Evolutionary conservation across 2,797 vertebrate species (phyloP), one percentile per base, ranked within the genome.

Genomic region (Philypnodon macrostomus): DNA sequence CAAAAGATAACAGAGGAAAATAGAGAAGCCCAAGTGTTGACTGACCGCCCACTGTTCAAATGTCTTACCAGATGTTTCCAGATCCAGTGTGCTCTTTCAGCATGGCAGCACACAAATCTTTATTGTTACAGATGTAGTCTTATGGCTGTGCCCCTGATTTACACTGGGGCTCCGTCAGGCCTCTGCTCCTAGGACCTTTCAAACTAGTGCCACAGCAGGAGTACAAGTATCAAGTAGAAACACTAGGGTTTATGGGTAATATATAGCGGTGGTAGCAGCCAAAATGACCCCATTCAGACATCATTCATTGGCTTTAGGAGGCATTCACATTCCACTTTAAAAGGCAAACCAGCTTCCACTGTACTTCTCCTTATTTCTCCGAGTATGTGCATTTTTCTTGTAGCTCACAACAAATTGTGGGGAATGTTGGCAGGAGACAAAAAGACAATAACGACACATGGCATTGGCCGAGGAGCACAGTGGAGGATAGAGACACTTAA

Each of bases 81-180:
- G 58, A 77, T 60, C 47, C 70, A 65, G 45, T 54, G 47, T 69
- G 63, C 59, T 81, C 54, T 40, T 64, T 37, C 33, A 67, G 59
- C 61, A 83, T 62, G 69, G 56, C 73, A 67, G 49, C 64, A 67
- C 70, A 73, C 77, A 82, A n/a, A 82, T 78, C 69, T 75, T 83
- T 85, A 85, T 87, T 85, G 68, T 84, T 83, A 86, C 84, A 86
- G 80, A 87, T 87, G 79, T 83, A 72, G 53, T 51, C 62, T 76
- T 83, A 77, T 73, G 76, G 75, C 75, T 64, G 52, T 53, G 33
- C 34, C 58, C 38, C 41, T 83, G 79, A 85, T 88, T 84, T 85
- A 85, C 77, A 74, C 63, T 50, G 70, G 52, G 56, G 52, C 68
- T 58, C 41, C 23, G 4, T 55, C 58, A 3, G 29, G 51, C 53